Conservation (phyloP, 2,113 vertebrate genomes). For the Phasianus colchicus region DNA sequence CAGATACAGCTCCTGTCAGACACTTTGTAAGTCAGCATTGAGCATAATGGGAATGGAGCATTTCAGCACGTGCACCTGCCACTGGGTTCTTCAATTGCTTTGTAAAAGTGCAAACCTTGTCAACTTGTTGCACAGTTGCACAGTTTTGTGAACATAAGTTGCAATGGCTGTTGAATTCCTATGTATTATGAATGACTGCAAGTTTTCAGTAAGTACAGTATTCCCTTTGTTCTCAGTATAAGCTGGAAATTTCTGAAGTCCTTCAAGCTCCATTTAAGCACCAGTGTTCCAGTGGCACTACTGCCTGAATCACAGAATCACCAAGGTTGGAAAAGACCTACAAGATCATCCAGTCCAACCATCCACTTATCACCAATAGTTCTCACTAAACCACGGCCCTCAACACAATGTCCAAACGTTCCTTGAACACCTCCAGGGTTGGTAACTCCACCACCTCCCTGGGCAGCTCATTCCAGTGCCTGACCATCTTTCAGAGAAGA, state of each 20-base stretch:
- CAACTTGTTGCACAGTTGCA: background rate
- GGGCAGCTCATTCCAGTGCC: too few relatives aligned
- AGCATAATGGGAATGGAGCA: background rate
- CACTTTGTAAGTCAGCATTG: background rate
- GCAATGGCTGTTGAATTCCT: background rate
- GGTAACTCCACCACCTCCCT: too few relatives aligned
- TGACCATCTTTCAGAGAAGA: too few relatives aligned
- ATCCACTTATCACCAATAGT: too few relatives aligned
- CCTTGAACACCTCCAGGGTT: too few relatives aligned
- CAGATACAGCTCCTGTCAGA: background rate
- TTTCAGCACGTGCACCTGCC: background rate
- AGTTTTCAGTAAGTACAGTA: background rate
- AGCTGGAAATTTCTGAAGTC: background rate
- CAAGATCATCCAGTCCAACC: too few relatives aligned
- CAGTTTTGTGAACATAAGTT: background rate
- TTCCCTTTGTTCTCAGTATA: background rate
- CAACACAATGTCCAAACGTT: too few relatives aligned
- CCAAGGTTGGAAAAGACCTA: too few relatives aligned
- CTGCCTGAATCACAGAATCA: background rate
- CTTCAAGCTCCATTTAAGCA: background rate
- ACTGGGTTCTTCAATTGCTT: background rate
- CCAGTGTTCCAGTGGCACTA: background rate
- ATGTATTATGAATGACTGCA: background rate
- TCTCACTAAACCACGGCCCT: too few relatives aligned
- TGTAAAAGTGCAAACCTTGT: background rate